Base-by-base conservation (phyloP, 2,113 vertebrate species). In the Pyrgilauda ruficollis region DNA sequence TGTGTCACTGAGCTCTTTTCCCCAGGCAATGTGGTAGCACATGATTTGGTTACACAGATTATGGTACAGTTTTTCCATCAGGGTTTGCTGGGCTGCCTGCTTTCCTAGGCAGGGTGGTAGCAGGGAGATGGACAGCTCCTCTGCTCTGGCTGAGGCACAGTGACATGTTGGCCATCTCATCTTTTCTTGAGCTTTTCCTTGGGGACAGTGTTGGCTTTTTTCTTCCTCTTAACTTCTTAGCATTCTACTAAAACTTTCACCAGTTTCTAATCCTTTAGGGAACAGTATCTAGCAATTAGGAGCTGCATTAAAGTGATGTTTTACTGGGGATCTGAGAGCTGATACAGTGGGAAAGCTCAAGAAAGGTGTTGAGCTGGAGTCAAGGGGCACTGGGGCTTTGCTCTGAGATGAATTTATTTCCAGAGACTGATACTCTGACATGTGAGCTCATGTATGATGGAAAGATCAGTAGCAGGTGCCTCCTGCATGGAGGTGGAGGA, bases 11-110 rank as follows among this genome's bases (percentile, higher is more conserved):
- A 73, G 44, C 26, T 74, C n/a, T 19, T 77, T 21, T 2, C 39
- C 58, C 35, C 5, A 4, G 79, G 63, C 41, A 73, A 44, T 3
- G 26, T 26, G n/a, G 58, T 59, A 59, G 35, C 58, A 24, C 23
- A 5, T 37, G 58, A 59, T 26, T 59, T 0, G 0, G 27, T 37
- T 66, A 49, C 5, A 18, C 0, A 0, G 79, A 24, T 28, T 28
- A 52, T 13, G 35, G 50, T 3, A 13, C 7, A 10, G 14, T 14
- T 89, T 53, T 78, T 87, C 62, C 14, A 21, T 35, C 47, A 24
- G 55, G 44, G 28, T 23, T 63, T 50, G 26, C 52, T 91, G 46
- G 18, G 55, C 67, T 67, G n/a, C 7, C 50, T 66, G 50, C 50
- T 81, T 30, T 67, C 56, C 61, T 44, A 1, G 14, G 3, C 59